Evolutionary conservation across 1,140 invertebrate genomes (phyloP), one percentile per base, ranked within the genome.

Genomic region (Brachionus paranguensis): DNA sequence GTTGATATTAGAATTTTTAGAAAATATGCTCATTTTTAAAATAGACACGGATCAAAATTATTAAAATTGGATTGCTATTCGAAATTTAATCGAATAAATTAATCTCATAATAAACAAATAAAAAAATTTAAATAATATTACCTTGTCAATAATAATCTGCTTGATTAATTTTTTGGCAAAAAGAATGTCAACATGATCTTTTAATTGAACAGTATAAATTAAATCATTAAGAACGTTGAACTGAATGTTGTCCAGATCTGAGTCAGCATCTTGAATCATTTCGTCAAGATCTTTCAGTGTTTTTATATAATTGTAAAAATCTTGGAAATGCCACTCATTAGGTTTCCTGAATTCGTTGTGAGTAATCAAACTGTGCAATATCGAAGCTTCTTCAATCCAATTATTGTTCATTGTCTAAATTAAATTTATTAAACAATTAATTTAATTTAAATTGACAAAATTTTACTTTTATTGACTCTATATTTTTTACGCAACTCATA

Each of bases 151-250:
- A 50, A 76, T 50, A 50, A 76, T 76, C 14, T 76, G 72, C 24
- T 76, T 47, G 20, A 76, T 76, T 29, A 50, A n/a, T 76, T 76
- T 76, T 50, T 76, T 50, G 45, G 45, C 24, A 27, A 76, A 76
- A 33, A 50, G 8, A 27, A 20, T 47, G 24, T 76, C 72, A 24
- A 37, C 24, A 4, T 20, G 20, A 50, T 76, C 72, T 0, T 47
- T 76, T 47, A 76, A 17, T 50, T 50, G 17, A 11, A 50, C 43
- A 24, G 43, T 27, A 47, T 76, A 76, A 12, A 76, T 50, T 45
- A 76, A 45, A 12, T 76, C 72, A 37, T 76, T 76, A 11, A 76
- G 45, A 50, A 76, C 50, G 10, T 76, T 76, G 47, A 27, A 47
- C 14, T 50, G 43, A 27, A 50, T 76, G 27, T 27, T 27, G 1